phyloP scores from a whole-genome alignment of 1,140 invertebrate genomes.

The Drosophila pachea region DNA sequence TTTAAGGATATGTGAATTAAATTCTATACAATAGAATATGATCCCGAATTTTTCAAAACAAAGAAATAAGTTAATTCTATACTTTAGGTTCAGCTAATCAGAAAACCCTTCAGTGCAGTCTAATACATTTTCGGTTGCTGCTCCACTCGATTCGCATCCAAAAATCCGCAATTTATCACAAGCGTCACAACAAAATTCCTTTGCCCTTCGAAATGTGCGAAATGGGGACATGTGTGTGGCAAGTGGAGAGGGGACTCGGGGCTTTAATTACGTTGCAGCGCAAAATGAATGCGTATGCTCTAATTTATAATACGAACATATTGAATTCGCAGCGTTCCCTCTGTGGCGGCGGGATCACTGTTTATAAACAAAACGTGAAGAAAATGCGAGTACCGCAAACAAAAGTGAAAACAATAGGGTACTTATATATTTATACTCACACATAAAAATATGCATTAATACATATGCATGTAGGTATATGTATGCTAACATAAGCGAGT shows the following conservation, averaged over 20 bases:
- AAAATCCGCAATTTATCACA: constrained; percentile 30
- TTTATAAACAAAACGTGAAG: constrained; percentile 43
- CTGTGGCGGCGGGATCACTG: constrained; percentile 2
- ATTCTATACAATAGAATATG: too few species aligned
- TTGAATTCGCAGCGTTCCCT: neutral
- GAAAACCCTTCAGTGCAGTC: neutral
- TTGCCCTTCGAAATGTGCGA: constrained; percentile 12
- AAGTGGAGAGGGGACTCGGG: neutral
- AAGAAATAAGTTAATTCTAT: neutral
- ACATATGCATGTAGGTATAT: constrained; percentile 2
- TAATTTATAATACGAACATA: neutral
- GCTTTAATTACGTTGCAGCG: constrained; percentile 15
- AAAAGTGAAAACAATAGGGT: constrained; percentile 8
- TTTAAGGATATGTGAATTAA: neutral
- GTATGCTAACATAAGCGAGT: neutral
- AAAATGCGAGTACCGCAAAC: constrained; percentile 16
- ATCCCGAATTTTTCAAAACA: neutral
- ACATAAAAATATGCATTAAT: constrained; percentile 5
- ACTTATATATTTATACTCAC: constrained; percentile 3
- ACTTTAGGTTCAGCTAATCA: neutral
- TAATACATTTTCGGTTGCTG: neutral
- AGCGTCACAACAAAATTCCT: constrained; percentile 13
- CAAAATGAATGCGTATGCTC: neutral
- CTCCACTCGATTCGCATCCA: neutral
- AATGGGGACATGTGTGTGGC: neutral